Evolutionary conservation across 2,888 invertebrate genomes (phyloP), one percentile per base, ranked within the genome.

Genomic region (Pachydiplax longipennis): DNA sequence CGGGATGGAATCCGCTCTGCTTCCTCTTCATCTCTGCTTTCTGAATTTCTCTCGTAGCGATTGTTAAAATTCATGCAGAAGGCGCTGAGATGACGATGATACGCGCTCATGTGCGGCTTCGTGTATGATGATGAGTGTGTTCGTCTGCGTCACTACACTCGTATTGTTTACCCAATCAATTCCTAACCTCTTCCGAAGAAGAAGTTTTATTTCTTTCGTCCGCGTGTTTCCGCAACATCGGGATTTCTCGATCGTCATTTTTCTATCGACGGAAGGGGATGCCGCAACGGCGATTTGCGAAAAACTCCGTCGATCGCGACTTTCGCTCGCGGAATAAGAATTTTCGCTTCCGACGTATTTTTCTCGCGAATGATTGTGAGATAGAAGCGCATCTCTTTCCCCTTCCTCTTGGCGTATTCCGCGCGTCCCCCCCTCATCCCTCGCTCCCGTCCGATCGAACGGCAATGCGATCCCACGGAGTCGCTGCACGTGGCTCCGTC

Each of bases 401-500:
- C 40, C 2, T 53, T 18, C 53, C 35, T 22, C 87, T 40, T 58
- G 58, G 25, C 87, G 31, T 37, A 31, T 87, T 61, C 61, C 37
- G 18, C 65, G 61, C n/a, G 83, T 8, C 58, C 22, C 83, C 35
- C 83, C 35, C 58, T 35, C 35, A 18, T 25, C 83, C 35, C 58
- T 18, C 15, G 65, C 83, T 12, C 15, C 58, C 83, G 58, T 18
- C 87, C 53, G 83, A 87, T 87, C 87, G 87, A 87, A 87, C 87
- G 37, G 87, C 87, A 87, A 65, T 87, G 87, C 87, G 87, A 87
- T 87, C 61, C 61, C 61, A 65, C 87, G 12, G 61, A 61, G 61
- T 61, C 37, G 65, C 25, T 37, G 61, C 65, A 37, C 87, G 87
- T 87, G 87, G 87, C 87, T 87, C 87, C 87, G 61, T 61, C 87